Base-by-base conservation (phyloP, 2,797 vertebrate species). In the Myotis findleyi region DNA sequence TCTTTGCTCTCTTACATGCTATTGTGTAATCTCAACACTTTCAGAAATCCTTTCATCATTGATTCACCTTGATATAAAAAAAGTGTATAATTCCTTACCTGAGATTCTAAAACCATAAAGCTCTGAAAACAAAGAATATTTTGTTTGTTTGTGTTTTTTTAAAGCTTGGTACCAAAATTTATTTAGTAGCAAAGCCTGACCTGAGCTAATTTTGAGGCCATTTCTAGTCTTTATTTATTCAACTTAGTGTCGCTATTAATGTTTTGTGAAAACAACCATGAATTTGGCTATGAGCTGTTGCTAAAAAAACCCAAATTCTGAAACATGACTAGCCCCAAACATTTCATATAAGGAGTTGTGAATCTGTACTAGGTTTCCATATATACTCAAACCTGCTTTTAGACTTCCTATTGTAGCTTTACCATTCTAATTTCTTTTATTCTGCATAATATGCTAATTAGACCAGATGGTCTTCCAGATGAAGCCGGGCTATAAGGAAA, bases 141-240 rank as follows among this genome's bases (percentile, higher is more conserved):
- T 51, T 84, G 17, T 55, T 47, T 27, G 3, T 10, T 33, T 81
- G 25, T 81, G 75, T 55, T 44, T 84, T 87, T 77, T 76, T 71
- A 30, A 55, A 77, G 25, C 71, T 30, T 93, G 44, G 30, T 33
- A 18, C 27, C 69, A 93, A 88, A 90, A 91, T 91, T 89, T 2
- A 23, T 66, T 88, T 62, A 12, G 30, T 83, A 17, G 20, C 27
- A 87, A 95, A 90, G 76, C 16, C 30, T 88, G 51, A 88, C 51
- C 44, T 57, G 30, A 93, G 20, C 21, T 62, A 80, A 91, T 75
- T 4, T 4, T 25, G 36, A 94, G 38, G 16, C 47, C 64, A 80
- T 90, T 91, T 95, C 87, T 87, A 41, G 16, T 51, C 44, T 89
- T 91, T 80, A 33, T 84, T 84, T 95, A 90, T 64, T 57, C 62